Evolutionary conservation across 2,113 vertebrate genomes (phyloP), one percentile per base, ranked within the genome.

Genomic region (Motacilla alba): DNA sequence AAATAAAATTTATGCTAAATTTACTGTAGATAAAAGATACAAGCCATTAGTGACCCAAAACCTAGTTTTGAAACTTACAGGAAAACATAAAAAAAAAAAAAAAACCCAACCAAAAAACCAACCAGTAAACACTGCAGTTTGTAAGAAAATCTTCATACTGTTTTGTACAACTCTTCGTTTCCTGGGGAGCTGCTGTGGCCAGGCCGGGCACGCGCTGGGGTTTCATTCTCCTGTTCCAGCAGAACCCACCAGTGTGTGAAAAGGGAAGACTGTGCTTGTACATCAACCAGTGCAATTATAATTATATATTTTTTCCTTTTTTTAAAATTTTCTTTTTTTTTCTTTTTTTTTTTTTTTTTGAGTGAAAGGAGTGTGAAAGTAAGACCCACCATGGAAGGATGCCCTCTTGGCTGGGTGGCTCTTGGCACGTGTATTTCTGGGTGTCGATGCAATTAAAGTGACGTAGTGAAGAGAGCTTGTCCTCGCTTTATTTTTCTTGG

Each of bases 391-490:
- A 35, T 52, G 90, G 87, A 80, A 94, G 66, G 81, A 88, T 41
- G n/a, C 67, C 70, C 76, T 77, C 47, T 72, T 53, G 50, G 77
- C 80, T 14, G 94, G 82, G 83, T 60, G 81, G 94, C 94, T 96
- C 82, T 93, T 95, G 93, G 63, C 85, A 90, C 6, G 82, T 94
- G 87, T 83, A 95, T 91, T 96, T 95, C 95, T 96, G 96, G 97
- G 89, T 96, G 94, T 92, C 11, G 49, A 97, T 97, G 96, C 97
- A 96, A 98, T 98, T 98, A 98, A 98, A 98, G 73, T 35, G 67
- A 92, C 0, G 17, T 96, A 87, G 92, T 74, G 89, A 69, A 74
- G 91, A 59, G 58, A 28, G 66, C 18, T 74, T 46, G 33, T 53
- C 47, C 14, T 72, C 44, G 44, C 46, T 84, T 72, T 44, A 37